Percentiles rank a stretch among this genome's conserved stretches.
Evolutionary conservation across 2,888 invertebrate genomes (phyloP).

Genomic region (Cheilosia grossa): DNA sequence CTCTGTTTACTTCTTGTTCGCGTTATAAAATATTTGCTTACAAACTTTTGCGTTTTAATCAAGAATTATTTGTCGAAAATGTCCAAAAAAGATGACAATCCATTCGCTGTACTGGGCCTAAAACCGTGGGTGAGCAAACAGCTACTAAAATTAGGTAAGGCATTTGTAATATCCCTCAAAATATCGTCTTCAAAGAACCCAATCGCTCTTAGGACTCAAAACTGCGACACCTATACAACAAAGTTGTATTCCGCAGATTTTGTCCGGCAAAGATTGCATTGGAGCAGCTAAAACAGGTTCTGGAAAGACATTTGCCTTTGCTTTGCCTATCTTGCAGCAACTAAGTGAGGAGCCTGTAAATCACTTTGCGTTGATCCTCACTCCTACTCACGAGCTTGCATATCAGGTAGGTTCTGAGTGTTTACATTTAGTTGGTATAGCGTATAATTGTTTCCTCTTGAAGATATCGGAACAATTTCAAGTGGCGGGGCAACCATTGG

Average conservation of each 20-base stretch:
- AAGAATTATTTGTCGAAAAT: slow-evolving; percentile 67
- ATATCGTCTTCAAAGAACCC: background rate
- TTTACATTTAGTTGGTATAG: background rate
- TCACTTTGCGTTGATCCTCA: slow-evolving; percentile 96
- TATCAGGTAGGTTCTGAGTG: slow-evolving; percentile 85
- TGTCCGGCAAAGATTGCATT: slow-evolving; percentile 93
- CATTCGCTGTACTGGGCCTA: slow-evolving; percentile 87
- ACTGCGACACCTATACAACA: slow-evolving; percentile 92
- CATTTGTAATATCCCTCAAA: background rate
- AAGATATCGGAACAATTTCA: slow-evolving; percentile 97
- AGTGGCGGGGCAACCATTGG: slow-evolving; percentile 94
- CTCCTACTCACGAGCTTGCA: slow-evolving; percentile 96
- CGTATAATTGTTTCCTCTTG: slow-evolving; percentile 70
- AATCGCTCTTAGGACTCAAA: slow-evolving; percentile 86
- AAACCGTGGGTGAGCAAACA: slow-evolving; percentile 91
- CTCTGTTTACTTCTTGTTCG: no score
- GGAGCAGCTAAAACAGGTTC: slow-evolving; percentile 99
- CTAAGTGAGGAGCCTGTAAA: slow-evolving; percentile 97
- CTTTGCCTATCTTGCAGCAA: slow-evolving; percentile 95
- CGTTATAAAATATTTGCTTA: no score
- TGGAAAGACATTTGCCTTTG: slow-evolving; percentile 99
- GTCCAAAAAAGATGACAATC: slow-evolving; percentile 79
- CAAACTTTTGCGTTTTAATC: no score
- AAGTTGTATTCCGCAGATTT: slow-evolving; percentile 91
- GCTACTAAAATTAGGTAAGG: slow-evolving; percentile 87